Evolutionary conservation across 2,113 vertebrate species (phyloP).

Genomic region (Ceratotherium simum): DNA sequence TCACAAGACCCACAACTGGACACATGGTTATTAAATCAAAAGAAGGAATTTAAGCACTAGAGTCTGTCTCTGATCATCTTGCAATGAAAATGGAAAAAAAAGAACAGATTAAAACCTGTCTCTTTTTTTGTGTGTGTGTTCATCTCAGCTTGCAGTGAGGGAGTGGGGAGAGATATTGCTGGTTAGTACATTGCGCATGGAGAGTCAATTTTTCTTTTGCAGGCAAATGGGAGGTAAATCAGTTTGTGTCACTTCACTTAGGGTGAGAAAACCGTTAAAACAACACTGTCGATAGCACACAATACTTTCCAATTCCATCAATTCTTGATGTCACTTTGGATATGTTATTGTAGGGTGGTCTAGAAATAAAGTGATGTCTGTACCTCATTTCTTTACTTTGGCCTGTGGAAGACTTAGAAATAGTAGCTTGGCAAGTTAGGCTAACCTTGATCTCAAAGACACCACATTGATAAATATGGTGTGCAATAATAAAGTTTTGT

Average conservation of each 20-base stretch:
- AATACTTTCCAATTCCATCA: slow-evolving; percentile 65
- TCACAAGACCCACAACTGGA: neutral
- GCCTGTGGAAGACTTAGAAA: slow-evolving; percentile 61
- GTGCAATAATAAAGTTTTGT: neutral
- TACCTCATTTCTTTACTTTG: slow-evolving; percentile 64
- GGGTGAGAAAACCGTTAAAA: slow-evolving; percentile 75
- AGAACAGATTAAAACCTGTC: neutral
- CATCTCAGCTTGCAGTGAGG: neutral
- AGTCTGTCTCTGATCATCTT: neutral
- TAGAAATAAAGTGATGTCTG: slow-evolving; percentile 45
- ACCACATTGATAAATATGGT: neutral
- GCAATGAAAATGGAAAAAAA: neutral
- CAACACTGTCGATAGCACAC: slow-evolving; percentile 32
- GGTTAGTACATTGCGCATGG: slow-evolving; percentile 12
- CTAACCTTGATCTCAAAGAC: slow-evolving; percentile 38
- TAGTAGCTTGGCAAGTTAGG: slow-evolving; percentile 41
- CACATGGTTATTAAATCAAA: neutral
- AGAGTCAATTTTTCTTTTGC: slow-evolving; percentile 76
- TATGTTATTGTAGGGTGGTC: neutral
- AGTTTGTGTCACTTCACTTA: slow-evolving; percentile 59
- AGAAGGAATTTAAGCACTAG: neutral
- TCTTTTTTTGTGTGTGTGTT: neutral
- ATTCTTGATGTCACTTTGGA: slow-evolving; percentile 56
- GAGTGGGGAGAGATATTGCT: slow-evolving; percentile 60
- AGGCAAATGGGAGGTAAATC: slow-evolving; percentile 76